Percentiles rank a stretch among this genome's conserved stretches.
Conservation (phyloP, 2,113 vertebrate genomes). For the Oryzias javanicus region DNA sequence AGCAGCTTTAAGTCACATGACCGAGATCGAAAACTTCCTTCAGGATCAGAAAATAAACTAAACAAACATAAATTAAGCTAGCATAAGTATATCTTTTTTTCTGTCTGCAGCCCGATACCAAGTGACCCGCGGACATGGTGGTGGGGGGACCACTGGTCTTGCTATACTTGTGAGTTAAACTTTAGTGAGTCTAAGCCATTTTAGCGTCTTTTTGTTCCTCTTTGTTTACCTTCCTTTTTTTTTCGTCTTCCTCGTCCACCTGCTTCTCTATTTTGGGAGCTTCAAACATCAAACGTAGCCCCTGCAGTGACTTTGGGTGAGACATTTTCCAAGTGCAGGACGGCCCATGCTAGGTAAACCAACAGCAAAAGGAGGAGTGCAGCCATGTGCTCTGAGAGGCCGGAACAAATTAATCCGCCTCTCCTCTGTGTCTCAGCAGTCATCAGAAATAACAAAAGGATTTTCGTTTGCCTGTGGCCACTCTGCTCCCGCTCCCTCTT, state of each 20-base stretch:
- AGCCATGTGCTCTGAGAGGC: conserved; percentile 44
- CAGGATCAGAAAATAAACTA: too few species aligned
- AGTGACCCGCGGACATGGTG: too few species aligned
- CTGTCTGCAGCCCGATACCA: too few species aligned
- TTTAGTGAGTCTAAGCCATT: conserved; percentile 35
- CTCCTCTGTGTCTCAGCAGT: conserved; percentile 52
- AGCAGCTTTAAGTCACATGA: too few species aligned
- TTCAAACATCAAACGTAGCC: conserved; percentile 15
- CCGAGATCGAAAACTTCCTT: too few species aligned
- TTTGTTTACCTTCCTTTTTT: conserved; percentile 1
- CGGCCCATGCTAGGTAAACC: conserved; percentile 47
- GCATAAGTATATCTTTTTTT: too few species aligned
- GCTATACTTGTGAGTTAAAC: too few species aligned
- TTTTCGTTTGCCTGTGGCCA: conserved; percentile 48
- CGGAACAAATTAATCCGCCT: conserved; percentile 55
- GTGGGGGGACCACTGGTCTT: too few species aligned
- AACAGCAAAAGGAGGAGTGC: conserved; percentile 12
- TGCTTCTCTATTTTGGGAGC: conserved; percentile 22
- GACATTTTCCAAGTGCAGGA: conserved; percentile 27
- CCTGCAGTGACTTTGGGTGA: conserved; percentile 2
- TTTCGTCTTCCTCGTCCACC: conserved; percentile 11
- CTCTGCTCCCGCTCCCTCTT: conserved; percentile 18
- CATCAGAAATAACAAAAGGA: conserved; percentile 65
- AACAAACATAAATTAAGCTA: too few species aligned
- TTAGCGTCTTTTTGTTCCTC: conserved; percentile 22